Base-by-base conservation (phyloP, 1,140 invertebrate species). In the Dendrolimus kikuchii region DNA sequence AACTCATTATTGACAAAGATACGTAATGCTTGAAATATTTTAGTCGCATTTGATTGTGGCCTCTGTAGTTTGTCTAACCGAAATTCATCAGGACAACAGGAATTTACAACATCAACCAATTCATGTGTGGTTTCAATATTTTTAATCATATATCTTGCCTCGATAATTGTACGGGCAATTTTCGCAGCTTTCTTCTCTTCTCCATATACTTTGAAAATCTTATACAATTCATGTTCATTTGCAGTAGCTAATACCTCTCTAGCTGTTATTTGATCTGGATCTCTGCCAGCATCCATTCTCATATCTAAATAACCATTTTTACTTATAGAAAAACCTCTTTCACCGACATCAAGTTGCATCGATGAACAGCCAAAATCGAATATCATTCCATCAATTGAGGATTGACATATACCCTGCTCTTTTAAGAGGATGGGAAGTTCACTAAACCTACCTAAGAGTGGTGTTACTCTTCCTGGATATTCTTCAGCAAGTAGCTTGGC, bases 1-100 rank as follows among this genome's bases (percentile, higher is more conserved):
- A 99, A 82, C 88, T 99, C 97, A 84, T 99, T 95, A 78, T 99
- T 99, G 0, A 99, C 95, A 88, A 99, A 98, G 61, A 99, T 98
- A 65, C 97, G 88, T 53, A 99, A 77, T 0, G 97, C 97, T 88
- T 98, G 96, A 88, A 99, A 99, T 0, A 95, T 93, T 90, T 96
- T 97, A 4, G 95, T 98, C 0, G 97, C 97, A 58, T 90, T 89
- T 76, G 98, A 96, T 5, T 92, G 78, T n/a, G 89, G 90, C 64
- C 95, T 89, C 43, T 92, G 89, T 39, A 96, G 73, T 81, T 93
- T 94, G 78, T 98, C 95, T 38, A 90, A 54, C 64, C 89, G 68
- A 46, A 79, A 64, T 55, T 92, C 89, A 68, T 87, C 88, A 5
- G 83, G 88, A 62, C 92, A 90, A 56, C 92, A 90, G 38, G 90